Evolutionary conservation across 2,888 invertebrate species (phyloP).

Genomic region (Heliconius ethilla): DNA sequence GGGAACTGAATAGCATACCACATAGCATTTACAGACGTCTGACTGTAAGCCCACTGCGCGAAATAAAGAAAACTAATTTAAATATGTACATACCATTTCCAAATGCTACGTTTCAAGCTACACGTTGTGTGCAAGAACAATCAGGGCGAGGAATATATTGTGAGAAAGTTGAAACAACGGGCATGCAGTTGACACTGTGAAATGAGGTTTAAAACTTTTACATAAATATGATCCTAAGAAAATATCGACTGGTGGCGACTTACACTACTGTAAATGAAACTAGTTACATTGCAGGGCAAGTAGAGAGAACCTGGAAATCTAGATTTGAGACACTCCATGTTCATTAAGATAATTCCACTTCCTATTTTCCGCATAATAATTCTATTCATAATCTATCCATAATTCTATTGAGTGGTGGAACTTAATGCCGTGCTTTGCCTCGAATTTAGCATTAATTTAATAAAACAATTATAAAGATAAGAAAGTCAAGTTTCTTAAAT

Average conservation of each 20-base stretch:
- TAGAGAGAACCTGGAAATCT: too few species aligned
- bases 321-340: too few species aligned
- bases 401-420: too few species aligned
- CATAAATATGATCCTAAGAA: conserved; percentile 22
- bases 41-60: too few species aligned
- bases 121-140: conserved; percentile 32
- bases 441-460: too few species aligned
- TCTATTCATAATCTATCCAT: too few species aligned
- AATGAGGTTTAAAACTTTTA: conserved; percentile 34
- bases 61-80: too few species aligned
- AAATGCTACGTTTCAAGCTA: not conserved
- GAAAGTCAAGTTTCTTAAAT: too few species aligned
- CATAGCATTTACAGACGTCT: not conserved
- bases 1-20: not conserved
- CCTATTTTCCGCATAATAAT: too few species aligned
- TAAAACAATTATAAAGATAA: too few species aligned
- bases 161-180: conserved; percentile 29
- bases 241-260: not conserved
- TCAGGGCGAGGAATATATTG: conserved; percentile 34
- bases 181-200: conserved; percentile 33
- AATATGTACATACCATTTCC: conserved; percentile 19
- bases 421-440: too few species aligned
- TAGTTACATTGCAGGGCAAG: not conserved
- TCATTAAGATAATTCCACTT: too few species aligned
- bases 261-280: not conserved